phyloP scores from a whole-genome alignment of 2,797 vertebrate species.

The Thripadectes ignobilis region DNA sequence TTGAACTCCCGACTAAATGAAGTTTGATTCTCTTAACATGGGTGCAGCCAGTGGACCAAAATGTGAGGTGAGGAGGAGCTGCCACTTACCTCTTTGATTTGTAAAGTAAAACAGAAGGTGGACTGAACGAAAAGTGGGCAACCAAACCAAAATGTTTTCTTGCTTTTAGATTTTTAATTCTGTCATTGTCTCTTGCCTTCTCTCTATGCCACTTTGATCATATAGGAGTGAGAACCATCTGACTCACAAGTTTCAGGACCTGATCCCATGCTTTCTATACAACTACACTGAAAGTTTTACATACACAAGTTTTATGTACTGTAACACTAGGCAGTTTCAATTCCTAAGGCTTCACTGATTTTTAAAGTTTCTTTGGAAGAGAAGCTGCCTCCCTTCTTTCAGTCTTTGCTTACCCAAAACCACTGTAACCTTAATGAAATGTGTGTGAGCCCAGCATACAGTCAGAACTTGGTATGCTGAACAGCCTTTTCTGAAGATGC shows the following conservation, averaged over 20 bases:
- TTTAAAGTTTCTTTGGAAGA: background rate
- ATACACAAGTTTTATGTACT: background rate
- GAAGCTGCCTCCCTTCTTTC: background rate
- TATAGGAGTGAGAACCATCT: background rate
- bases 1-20: background rate
- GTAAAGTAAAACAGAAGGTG: background rate
- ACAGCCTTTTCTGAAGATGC: background rate
- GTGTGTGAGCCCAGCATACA: background rate
- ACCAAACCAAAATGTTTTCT: background rate
- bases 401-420: background rate
- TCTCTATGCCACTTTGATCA: background rate
- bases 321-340: background rate
- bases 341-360: background rate
- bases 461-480: background rate
- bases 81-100: background rate
- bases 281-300: background rate
- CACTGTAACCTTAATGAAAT: background rate
- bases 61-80: background rate
- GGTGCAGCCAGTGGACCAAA: background rate
- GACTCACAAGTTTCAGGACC: background rate
- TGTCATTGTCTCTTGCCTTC: background rate
- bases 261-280: background rate
- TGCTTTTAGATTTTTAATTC: background rate
- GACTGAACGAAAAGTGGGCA: background rate
- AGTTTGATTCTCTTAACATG: background rate